phyloP scores from a whole-genome alignment of 2,888 invertebrate species.

The Iphiclides podalirius region DNA sequence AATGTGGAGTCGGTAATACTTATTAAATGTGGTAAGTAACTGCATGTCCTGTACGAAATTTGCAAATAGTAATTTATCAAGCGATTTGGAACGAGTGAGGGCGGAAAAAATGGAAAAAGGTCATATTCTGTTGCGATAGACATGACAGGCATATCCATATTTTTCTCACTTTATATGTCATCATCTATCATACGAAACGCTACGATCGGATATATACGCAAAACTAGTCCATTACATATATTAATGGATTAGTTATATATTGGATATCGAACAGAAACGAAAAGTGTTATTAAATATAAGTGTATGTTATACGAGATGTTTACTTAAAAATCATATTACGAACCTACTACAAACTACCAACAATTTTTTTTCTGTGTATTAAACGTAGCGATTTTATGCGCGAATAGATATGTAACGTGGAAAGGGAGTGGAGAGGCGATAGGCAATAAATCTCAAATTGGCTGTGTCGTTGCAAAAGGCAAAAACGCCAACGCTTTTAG shows the following conservation, averaged over 20 bases:
- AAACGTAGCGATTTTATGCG: too few species aligned
- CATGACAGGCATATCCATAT: conserved; percentile 11
- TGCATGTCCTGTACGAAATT: too few species aligned
- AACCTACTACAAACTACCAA: not conserved
- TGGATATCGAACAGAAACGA: not conserved
- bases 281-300: too few species aligned
- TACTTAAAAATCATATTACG: too few species aligned
- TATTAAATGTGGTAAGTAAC: too few species aligned
- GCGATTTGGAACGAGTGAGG: not conserved
- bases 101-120: not conserved
- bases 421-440: too few species aligned
- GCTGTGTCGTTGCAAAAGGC: too few species aligned
- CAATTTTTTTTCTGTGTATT: too few species aligned
- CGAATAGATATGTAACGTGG: too few species aligned
- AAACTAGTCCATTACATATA: not conserved
- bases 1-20: too few species aligned
- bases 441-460: too few species aligned
- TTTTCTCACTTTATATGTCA: conserved; percentile 13
- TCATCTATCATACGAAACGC: conserved; percentile 19
- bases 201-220: conserved; percentile 4
- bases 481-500: too few species aligned
- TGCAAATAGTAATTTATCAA: conserved; percentile 13
- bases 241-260: not conserved
- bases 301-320: not conserved
- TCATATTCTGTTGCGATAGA: conserved; percentile 11